Evolutionary conservation across 35 echinoderm and acorn worm species (phyloP).

Genomic region (Ptychodera flava): DNA sequence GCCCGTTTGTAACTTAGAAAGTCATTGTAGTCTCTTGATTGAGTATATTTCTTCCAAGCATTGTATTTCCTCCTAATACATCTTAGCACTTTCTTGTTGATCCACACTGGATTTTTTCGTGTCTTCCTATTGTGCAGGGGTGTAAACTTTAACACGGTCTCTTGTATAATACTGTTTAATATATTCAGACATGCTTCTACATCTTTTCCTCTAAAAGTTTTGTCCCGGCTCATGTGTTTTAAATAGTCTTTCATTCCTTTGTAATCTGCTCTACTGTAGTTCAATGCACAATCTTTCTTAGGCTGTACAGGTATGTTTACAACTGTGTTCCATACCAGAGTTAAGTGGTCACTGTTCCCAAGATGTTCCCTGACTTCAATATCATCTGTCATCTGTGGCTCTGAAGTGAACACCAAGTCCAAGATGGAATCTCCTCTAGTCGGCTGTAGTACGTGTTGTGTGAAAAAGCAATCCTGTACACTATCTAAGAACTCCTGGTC

Average conservation of each 20-base stretch:
- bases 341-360: slow-evolving; percentile 35
- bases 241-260: slow-evolving; percentile 8
- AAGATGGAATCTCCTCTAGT: slow-evolving; percentile 18
- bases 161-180: slow-evolving; percentile 3
- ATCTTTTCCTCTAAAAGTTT: neutral
- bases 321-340: slow-evolving; percentile 1
- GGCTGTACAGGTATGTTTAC: neutral
- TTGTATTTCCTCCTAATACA: slow-evolving; percentile 20
- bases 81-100: slow-evolving; percentile 18
- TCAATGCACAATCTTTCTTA: slow-evolving; percentile 1
- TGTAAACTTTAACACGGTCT: slow-evolving; percentile 11
- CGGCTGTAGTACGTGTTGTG: slow-evolving; percentile 20
- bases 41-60: slow-evolving; percentile 22
- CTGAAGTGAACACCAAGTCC: slow-evolving; percentile 32
- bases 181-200: too few species aligned
- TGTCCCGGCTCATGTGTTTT: neutral
- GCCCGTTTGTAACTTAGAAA: slow-evolving; percentile 5
- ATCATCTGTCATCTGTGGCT: slow-evolving; percentile 20
- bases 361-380: slow-evolving; percentile 24
- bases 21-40: neutral
- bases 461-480: slow-evolving; percentile 25
- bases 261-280: slow-evolving; percentile 25
- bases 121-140: slow-evolving; percentile 4
- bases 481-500: slow-evolving; percentile 5
- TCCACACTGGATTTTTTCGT: slow-evolving; percentile 24